Evolutionary conservation across 2,888 invertebrate genomes (phyloP).

Genomic region (Drosophila neotestacea): DNA sequence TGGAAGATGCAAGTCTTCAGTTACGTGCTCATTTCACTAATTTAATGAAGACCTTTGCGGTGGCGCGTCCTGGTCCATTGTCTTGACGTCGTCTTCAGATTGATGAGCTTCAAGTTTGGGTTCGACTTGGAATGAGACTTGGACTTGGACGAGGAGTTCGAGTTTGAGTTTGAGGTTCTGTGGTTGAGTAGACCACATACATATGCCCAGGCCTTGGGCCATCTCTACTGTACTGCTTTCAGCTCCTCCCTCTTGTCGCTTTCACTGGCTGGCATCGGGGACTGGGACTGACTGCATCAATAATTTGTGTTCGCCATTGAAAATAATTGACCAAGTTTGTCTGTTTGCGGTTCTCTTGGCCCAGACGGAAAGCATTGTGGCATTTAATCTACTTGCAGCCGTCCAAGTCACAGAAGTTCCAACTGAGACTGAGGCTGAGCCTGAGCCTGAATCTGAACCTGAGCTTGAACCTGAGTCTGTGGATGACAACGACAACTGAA

Average conservation of each 20-base stretch:
- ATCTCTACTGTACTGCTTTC: constrained; percentile 13
- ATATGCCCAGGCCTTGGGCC: constrained; percentile 24
- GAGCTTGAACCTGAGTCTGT: background rate
- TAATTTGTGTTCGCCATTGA: constrained; percentile 81
- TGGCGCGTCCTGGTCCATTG: constrained; percentile 66
- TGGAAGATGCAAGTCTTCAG: constrained; percentile 20
- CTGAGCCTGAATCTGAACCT: background rate
- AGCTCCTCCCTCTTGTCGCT: constrained; percentile 35
- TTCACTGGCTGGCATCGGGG: constrained; percentile 31
- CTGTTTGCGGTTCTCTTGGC: constrained; percentile 70
- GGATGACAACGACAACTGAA: constrained; percentile 54
- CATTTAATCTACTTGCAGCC: constrained; percentile 78
- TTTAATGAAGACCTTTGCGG: constrained; percentile 82
- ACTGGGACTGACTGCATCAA: constrained; percentile 65
- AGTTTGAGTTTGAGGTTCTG: constrained; percentile 36
- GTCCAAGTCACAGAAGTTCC: constrained; percentile 20
- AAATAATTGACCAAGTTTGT: constrained; percentile 83
- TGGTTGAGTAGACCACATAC: constrained; percentile 58
- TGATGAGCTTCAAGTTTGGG: constrained; percentile 62
- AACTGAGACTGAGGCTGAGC: constrained; percentile 16
- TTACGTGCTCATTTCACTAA: constrained; percentile 79
- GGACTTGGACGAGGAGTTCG: background rate
- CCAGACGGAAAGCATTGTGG: constrained; percentile 60
- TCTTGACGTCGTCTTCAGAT: constrained; percentile 67
- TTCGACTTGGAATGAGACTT: constrained; percentile 16